Percentiles rank a stretch among this genome's conserved stretches.
These are phyloP conservation scores for Telmatherina bonti DNA, from an alignment of 2,797 vertebrate genomes.

Conservation along the genomic window DNA sequence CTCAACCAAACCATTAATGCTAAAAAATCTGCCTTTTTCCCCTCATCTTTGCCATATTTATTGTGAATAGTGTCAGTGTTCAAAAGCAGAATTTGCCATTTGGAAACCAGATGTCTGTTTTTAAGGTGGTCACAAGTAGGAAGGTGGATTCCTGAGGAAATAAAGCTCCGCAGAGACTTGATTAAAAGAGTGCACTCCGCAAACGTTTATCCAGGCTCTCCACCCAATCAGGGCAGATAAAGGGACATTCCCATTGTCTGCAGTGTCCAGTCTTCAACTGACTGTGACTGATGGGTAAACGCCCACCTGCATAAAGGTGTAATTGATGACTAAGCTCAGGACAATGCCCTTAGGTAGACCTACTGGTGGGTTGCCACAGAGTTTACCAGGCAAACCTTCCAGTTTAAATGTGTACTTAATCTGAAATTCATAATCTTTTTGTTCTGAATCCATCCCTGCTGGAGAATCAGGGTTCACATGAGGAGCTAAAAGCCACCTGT, in stretches of 20 bases:
- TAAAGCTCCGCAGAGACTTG: slow-evolving; percentile 74
- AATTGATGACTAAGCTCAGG: slow-evolving; percentile 74
- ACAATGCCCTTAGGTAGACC: slow-evolving; percentile 62
- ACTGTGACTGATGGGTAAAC: slow-evolving; percentile 81
- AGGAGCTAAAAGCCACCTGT: slow-evolving; percentile 48
- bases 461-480: slow-evolving; percentile 17
- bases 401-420: slow-evolving; percentile 39
- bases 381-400: slow-evolving; percentile 37
- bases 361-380: slow-evolving; percentile 44
- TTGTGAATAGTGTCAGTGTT: slow-evolving; percentile 32
- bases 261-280: slow-evolving; percentile 56
- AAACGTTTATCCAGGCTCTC: slow-evolving; percentile 79
- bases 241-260: slow-evolving; percentile 75
- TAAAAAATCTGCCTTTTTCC: slow-evolving; percentile 24
- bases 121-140: slow-evolving; percentile 57
- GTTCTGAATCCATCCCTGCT: slow-evolving; percentile 14
- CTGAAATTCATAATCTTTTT: slow-evolving; percentile 18
- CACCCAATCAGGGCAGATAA: slow-evolving; percentile 68
- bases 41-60: slow-evolving; percentile 41
- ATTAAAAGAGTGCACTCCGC: slow-evolving; percentile 73
- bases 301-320: slow-evolving; percentile 77
- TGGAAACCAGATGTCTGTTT: slow-evolving; percentile 73
- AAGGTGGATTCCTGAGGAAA: slow-evolving; percentile 76
- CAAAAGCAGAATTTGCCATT: slow-evolving; percentile 54
- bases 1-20: slow-evolving; percentile 44